Percentiles rank a stretch among this genome's conserved stretches.
These are phyloP conservation scores for Pionites leucogaster DNA, from an alignment of 2,113 vertebrate genomes.

Conservation along the genomic window DNA sequence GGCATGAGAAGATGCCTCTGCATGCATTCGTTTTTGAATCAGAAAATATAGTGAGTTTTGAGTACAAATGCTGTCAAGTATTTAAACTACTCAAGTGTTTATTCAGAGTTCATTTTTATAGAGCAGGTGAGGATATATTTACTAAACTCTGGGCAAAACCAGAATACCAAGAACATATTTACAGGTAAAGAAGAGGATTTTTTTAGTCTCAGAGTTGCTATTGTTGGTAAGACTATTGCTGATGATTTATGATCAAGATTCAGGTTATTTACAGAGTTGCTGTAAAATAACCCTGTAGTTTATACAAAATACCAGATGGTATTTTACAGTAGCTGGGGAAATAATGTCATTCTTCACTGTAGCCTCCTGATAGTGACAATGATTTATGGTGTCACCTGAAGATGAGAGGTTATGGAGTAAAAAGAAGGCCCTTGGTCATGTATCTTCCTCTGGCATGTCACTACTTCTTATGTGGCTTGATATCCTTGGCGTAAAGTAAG, in stretches of 20 bases:
- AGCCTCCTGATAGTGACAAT: constrained; percentile 10
- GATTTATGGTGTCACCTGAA: constrained; percentile 58
- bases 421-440: not conserved
- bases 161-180: constrained; percentile 6
- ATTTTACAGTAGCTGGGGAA: constrained; percentile 52
- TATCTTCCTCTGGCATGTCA: not conserved
- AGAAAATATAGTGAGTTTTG: not conserved
- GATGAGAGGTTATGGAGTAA: constrained; percentile 1
- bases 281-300: constrained; percentile 50
- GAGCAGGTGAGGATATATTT: not conserved
- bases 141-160: not conserved
- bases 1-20: not conserved
- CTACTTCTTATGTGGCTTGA: not conserved
- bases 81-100: constrained; percentile 18
- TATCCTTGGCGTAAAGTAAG: not conserved
- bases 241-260: constrained; percentile 36
- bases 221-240: not conserved
- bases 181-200: not conserved
- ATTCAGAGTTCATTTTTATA: constrained; percentile 40
- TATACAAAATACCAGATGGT: constrained; percentile 64
- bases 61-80: constrained; percentile 3
- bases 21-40: constrained; percentile 1
- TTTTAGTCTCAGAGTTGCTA: constrained; percentile 3
- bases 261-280: constrained; percentile 65
- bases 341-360: constrained; percentile 2